Conservation (phyloP, 2,797 vertebrate genomes). For the Echiichthys vipera region DNA sequence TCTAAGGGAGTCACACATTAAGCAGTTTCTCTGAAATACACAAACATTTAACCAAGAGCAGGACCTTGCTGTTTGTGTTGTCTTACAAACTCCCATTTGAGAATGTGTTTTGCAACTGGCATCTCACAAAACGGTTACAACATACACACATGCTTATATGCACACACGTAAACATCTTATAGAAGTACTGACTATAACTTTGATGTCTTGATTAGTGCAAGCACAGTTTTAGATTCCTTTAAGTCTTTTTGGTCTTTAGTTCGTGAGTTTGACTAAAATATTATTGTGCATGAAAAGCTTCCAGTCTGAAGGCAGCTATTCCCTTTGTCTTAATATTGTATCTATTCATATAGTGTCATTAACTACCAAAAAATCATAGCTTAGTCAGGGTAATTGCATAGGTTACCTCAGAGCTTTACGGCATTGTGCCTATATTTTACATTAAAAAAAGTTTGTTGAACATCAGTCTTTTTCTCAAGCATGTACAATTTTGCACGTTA, state of each 20-base stretch:
- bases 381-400: background rate
- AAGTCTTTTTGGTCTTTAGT: background rate
- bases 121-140: background rate
- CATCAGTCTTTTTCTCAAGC: slow-evolving; percentile 7
- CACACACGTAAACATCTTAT: background rate
- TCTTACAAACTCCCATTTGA: background rate
- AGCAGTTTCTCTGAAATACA: background rate
- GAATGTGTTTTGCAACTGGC: background rate
- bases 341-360: background rate
- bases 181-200: background rate
- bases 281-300: background rate
- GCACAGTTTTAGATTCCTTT: background rate
- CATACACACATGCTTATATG: background rate
- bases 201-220: background rate
- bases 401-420: background rate
- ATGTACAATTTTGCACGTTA: background rate
- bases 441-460: background rate
- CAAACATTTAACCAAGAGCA: background rate
- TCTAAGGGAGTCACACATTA: background rate
- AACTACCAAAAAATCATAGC: background rate
- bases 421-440: background rate
- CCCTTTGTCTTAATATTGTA: background rate
- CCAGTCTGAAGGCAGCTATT: background rate
- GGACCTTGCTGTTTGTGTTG: background rate
- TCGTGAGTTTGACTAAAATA: background rate